phyloP scores from a whole-genome alignment of 2,113 vertebrate species.

The Sakesphorus luctuosus region DNA sequence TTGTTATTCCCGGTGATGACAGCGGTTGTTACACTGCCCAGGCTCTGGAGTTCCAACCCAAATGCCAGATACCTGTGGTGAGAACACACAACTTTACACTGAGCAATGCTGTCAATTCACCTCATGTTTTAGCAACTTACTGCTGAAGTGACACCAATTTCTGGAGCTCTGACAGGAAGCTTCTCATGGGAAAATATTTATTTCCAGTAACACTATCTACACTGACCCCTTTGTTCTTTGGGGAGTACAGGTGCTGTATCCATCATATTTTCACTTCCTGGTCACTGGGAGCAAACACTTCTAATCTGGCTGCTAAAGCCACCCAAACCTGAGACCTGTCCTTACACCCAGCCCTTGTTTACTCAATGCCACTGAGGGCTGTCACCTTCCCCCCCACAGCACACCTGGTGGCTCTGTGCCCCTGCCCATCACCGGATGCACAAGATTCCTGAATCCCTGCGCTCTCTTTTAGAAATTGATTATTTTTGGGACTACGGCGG shows the following conservation, averaged over 20 bases:
- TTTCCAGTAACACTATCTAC: background rate
- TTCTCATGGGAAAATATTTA: background rate
- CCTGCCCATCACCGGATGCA: background rate
- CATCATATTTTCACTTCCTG: background rate
- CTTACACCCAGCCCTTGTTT: background rate
- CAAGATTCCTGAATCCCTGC: background rate
- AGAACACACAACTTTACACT: background rate
- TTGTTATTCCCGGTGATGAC: background rate
- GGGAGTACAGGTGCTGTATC: accelerated
- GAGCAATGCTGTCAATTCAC: background rate
- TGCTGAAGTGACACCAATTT: background rate
- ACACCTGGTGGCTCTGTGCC: background rate
- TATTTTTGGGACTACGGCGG: too few relatives aligned
- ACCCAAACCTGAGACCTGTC: background rate
- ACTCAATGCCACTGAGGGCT: too few relatives aligned
- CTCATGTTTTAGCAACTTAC: background rate
- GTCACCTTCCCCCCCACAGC: background rate
- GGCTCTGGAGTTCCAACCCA: background rate
- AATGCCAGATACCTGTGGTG: background rate
- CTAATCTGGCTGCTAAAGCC: background rate
- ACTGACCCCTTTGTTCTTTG: background rate
- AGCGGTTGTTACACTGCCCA: background rate
- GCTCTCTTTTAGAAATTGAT: background rate
- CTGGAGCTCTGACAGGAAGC: background rate
- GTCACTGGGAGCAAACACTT: background rate